Evolutionary conservation across 2,113 vertebrate species (phyloP).

Genomic region (Thamnaconus septentrionalis): DNA sequence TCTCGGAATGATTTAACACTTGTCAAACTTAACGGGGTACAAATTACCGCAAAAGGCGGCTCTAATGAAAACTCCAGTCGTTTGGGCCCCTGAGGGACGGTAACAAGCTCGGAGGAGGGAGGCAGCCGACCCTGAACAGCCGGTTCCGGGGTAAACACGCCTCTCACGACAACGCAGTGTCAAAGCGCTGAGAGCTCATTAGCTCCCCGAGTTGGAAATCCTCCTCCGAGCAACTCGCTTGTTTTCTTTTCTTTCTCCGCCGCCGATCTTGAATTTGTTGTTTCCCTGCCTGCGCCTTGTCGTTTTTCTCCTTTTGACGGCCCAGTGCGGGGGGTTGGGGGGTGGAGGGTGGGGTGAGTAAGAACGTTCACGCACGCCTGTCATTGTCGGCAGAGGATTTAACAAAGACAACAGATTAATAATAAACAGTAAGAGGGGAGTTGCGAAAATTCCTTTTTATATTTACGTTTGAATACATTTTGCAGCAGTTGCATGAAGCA

Average conservation of each 20-base stretch:
- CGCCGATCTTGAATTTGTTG: too few species aligned
- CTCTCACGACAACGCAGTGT: slow-evolving; percentile 11
- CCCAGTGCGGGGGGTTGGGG: too few species aligned
- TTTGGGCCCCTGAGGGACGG: slow-evolving; percentile 25
- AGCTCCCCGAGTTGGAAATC: slow-evolving; percentile 8
- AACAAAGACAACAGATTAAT: too few species aligned
- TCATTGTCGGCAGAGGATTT: too few species aligned
- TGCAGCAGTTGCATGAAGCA: too few species aligned
- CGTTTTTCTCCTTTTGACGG: too few species aligned
- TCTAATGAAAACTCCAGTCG: slow-evolving; percentile 28
- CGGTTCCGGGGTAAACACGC: slow-evolving; percentile 62
- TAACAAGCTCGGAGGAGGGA: slow-evolving; percentile 5
- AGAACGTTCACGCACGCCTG: too few species aligned
- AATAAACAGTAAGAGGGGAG: too few species aligned
- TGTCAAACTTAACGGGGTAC: slow-evolving; percentile 26
- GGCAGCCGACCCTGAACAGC: slow-evolving; percentile 44
- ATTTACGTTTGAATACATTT: too few species aligned
- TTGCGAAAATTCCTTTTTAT: too few species aligned
- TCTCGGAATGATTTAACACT: slow-evolving; percentile 2
- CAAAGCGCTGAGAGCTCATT: slow-evolving; percentile 8
- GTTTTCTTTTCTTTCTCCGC: background rate
- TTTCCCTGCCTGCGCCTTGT: too few species aligned
- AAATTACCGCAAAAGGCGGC: slow-evolving; percentile 24
- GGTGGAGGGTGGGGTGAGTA: too few species aligned
- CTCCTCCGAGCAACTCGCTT: background rate